These are phyloP conservation scores for Polyodon spathula DNA, from an alignment of 2,113 vertebrate genomes.

Conservation along the genomic window DNA sequence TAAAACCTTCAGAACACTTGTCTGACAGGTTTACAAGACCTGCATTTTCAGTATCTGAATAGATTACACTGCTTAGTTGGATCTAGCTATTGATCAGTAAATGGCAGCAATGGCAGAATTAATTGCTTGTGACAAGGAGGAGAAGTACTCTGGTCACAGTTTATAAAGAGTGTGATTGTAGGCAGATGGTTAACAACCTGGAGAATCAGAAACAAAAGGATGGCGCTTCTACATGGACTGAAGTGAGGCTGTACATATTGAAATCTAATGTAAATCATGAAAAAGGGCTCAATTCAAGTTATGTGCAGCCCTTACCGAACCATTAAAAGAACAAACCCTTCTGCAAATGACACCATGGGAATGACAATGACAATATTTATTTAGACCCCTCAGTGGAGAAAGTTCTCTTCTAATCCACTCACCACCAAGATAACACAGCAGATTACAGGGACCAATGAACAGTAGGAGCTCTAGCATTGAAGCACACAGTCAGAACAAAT, in stretches of 20 bases:
- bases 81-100: conserved; percentile 56
- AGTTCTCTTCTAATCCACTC: conserved; percentile 57
- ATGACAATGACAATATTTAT: conserved; percentile 33
- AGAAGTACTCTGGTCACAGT: conserved; percentile 27
- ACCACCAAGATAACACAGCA: conserved; percentile 57
- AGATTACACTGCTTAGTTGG: conserved; percentile 51
- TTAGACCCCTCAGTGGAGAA: conserved; percentile 55
- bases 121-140: conserved; percentile 56
- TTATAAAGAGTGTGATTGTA: conserved; percentile 1
- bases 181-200: not conserved
- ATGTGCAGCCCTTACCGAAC: conserved; percentile 8
- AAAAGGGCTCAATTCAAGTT: not conserved
- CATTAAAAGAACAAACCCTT: conserved; percentile 16
- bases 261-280: not conserved
- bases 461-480: conserved; percentile 45
- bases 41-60: conserved; percentile 46
- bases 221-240: not conserved
- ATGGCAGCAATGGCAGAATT: conserved; percentile 53
- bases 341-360: conserved; percentile 12
- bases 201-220: not conserved
- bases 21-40: conserved; percentile 38
- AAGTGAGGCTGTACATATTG: not conserved
- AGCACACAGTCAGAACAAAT: not conserved
- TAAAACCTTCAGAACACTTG: conserved; percentile 25
- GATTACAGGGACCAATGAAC: conserved; percentile 64